Evolutionary conservation across 2,888 invertebrate species (phyloP), one percentile per base, ranked within the genome.

Genomic region (Seladonia tumulorum): DNA sequence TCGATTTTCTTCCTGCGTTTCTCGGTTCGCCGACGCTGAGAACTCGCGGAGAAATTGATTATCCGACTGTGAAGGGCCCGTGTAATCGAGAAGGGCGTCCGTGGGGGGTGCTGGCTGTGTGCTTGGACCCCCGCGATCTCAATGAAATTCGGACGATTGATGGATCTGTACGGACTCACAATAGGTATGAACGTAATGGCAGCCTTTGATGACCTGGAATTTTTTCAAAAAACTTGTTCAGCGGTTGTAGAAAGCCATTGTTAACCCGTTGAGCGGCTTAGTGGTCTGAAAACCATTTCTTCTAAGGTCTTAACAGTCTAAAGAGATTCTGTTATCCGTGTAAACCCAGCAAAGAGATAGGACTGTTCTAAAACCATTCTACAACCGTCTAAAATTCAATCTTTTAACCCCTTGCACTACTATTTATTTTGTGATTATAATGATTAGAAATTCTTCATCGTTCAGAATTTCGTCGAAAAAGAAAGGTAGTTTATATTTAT

Each of bases 21-120:
- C 83, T 39, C 68, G 60, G 60, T 49, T 45, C 45, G 70, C 39
- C 72, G 22, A 49, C 57, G 68, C 76, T 14, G 76, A n/a, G 60
- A 81, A 78, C 60, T 77, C 81, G 39, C 79, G 39, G 66, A n/a
- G 39, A 88, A 88, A 88, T 81, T 81, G 86, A 88, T 88, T 78
- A 66, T 73, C 75, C 72, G 47, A 42, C 60, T 18, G 16, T 16
- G 18, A 60, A 29, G n/a, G 39, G 60, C 22, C 14, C 71, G 25
- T 29, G 66, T 73, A 81, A 85, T 75, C 42, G 70, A 22, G 60
- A 16, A n/a, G n/a, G 1, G 60, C 16, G 5, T 25, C 25, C 60
- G 25, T 7, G 60, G 60, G 60, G 29, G 60, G 25, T 29, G 60
- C 25, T 29, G 60, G 16, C n/a, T n/a, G n/a, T n/a, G 5, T 7